Evolutionary conservation across 2,113 vertebrate species (phyloP).

Genomic region (Cololabis saira): DNA sequence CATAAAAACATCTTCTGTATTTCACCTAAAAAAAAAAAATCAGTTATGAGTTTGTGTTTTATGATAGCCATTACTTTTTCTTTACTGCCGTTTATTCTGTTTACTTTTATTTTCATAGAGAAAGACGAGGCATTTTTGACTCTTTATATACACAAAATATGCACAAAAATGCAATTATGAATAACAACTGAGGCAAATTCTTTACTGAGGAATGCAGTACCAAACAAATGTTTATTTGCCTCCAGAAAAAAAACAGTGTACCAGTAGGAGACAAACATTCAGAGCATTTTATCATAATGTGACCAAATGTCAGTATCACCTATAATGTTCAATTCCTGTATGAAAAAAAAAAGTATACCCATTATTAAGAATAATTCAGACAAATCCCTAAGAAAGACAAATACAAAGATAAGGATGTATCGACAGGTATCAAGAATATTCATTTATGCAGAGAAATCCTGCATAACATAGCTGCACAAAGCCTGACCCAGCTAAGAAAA

Average conservation of each 20-base stretch:
- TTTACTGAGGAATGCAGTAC: background rate
- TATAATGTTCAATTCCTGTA: background rate
- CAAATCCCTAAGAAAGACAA: background rate
- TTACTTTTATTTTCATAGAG: too few species aligned
- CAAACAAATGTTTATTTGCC: slow-evolving; percentile 42
- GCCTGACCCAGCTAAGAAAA: background rate
- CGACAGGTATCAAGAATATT: background rate
- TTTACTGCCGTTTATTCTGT: too few species aligned
- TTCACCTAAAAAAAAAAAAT: too few species aligned
- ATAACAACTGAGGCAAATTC: background rate
- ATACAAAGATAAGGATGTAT: background rate
- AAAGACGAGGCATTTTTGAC: too few species aligned
- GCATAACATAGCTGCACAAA: background rate
- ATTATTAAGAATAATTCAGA: too few species aligned
- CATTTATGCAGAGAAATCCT: slow-evolving; percentile 6
- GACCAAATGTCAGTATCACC: slow-evolving; percentile 9
- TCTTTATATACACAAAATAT: too few species aligned
- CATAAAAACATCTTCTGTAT: too few species aligned
- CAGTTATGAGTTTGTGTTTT: too few species aligned
- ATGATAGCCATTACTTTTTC: too few species aligned
- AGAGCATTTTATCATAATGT: slow-evolving; percentile 16
- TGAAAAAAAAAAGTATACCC: background rate
- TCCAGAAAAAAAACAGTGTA: slow-evolving; percentile 34
- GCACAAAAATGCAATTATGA: background rate
- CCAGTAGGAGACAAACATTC: slow-evolving; percentile 10